Evolutionary conservation across 2,113 vertebrate genomes (phyloP).

Genomic region (Thymallus thymallus): DNA sequence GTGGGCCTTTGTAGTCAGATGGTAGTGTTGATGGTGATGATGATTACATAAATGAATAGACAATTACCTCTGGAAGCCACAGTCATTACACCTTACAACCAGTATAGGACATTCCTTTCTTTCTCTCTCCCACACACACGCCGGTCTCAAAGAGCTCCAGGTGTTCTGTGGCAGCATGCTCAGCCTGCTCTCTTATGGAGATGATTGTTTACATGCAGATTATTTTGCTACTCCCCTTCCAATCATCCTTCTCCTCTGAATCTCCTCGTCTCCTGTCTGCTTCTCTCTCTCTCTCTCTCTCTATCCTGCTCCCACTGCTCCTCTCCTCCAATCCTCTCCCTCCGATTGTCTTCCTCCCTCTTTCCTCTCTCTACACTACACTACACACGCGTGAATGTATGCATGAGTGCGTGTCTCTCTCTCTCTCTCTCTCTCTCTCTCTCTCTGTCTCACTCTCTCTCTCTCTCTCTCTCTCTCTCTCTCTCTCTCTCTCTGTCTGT

Average conservation of each 20-base stretch:
- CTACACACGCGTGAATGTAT: no score
- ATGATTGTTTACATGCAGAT: conserved; percentile 38
- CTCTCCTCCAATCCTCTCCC: no score
- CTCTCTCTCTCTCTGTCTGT: neutral
- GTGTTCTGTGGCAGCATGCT: conserved; percentile 41
- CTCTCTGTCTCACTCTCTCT: neutral
- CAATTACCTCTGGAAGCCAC: conserved; percentile 35
- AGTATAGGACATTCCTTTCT: conserved; percentile 29
- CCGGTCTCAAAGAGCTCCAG: conserved; percentile 59
- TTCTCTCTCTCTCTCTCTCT: no score
- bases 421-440: neutral
- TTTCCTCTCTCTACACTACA: conserved; percentile 1
- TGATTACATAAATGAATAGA: conserved; percentile 37
- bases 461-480: no score
- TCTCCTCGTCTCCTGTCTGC: neutral
- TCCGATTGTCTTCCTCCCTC: conserved; percentile 5
- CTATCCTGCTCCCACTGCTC: no score
- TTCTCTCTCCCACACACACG: conserved; percentile 35
- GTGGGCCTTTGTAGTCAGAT: neutral
- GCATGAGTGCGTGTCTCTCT: no score
- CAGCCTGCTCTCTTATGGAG: conserved; percentile 44
- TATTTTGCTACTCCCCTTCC: neutral
- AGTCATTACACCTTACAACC: conserved; percentile 27
- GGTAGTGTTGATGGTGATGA: neutral
- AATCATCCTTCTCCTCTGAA: no score